Percentiles rank a stretch among this genome's conserved stretches.
Evolutionary conservation across 2,888 invertebrate genomes (phyloP).

Genomic region (Tetramorium bicarinatum): DNA sequence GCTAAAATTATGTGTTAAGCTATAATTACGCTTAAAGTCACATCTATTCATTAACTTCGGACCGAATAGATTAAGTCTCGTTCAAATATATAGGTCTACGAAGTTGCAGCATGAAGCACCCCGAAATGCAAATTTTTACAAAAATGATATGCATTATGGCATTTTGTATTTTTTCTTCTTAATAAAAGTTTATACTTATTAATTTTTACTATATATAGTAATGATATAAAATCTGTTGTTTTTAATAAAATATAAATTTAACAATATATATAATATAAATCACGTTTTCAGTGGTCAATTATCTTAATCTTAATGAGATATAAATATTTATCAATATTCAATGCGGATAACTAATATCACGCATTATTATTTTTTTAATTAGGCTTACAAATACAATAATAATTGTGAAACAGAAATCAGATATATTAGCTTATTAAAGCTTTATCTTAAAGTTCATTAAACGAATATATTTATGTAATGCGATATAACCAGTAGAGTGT

Average conservation of each 20-base stretch:
- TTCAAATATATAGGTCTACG: neutral
- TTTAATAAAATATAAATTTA: constrained; percentile 7
- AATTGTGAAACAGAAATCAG: constrained; percentile 34
- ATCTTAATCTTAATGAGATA: constrained; percentile 4
- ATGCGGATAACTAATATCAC: neutral
- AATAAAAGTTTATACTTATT: neutral
- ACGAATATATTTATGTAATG: constrained; percentile 30
- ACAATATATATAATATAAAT: neutral
- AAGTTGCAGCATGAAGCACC: too few species aligned
- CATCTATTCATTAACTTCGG: constrained; percentile 10
- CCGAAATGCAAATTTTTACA: too few species aligned
- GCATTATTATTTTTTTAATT: constrained; percentile 28
- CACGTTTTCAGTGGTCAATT: neutral
- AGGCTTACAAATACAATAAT: constrained; percentile 2
- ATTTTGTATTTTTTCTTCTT: neutral
- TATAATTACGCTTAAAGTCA: constrained; percentile 5
- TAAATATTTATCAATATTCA: constrained; percentile 20
- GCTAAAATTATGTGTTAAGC: constrained; percentile 64
- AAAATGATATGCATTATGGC: too few species aligned
- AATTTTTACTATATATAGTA: neutral
- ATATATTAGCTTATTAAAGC: constrained; percentile 16
- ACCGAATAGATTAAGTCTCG: neutral
- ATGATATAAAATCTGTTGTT: neutral
- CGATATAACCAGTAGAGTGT: constrained; percentile 12
- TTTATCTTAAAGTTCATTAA: constrained; percentile 42